phyloP scores from a whole-genome alignment of 2,113 vertebrate genomes.

The Cepphus grylle region DNA sequence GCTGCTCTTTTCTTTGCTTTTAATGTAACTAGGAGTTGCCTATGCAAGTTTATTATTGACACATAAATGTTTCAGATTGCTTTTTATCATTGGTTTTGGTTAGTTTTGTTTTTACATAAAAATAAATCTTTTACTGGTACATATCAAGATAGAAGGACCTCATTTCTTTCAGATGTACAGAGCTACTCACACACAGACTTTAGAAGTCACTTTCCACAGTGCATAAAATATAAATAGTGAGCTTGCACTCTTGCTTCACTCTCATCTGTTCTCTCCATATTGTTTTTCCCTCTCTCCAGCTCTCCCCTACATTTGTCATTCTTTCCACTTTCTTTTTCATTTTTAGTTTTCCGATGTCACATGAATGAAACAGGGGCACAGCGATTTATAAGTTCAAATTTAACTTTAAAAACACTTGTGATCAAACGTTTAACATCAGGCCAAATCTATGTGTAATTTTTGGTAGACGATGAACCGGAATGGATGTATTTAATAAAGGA shows the following conservation, averaged over 20 bases:
- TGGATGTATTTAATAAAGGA: background rate
- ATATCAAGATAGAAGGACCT: background rate
- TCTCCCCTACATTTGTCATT: background rate
- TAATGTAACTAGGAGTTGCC: background rate
- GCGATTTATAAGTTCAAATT: background rate
- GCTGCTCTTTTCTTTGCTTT: background rate
- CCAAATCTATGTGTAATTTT: background rate
- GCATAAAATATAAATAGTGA: background rate
- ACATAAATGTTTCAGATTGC: background rate
- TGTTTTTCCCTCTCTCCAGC: background rate
- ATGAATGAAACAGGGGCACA: background rate
- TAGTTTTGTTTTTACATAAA: background rate
- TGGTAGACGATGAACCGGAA: background rate
- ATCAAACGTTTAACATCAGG: background rate
- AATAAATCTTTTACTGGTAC: background rate
- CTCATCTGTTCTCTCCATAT: background rate
- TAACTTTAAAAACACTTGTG: rapidly evolving
- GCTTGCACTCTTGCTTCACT: background rate
- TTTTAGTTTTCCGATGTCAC: background rate
- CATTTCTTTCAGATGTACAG: background rate
- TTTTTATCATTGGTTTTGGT: background rate
- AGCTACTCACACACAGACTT: background rate
- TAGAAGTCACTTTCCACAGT: background rate
- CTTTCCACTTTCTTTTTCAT: background rate
- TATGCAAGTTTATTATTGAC: background rate